Conservation (phyloP, 30 jellyfish, hydroid and myxozoan species). For the Aurelia aurita complex sp. Pacific region DNA sequence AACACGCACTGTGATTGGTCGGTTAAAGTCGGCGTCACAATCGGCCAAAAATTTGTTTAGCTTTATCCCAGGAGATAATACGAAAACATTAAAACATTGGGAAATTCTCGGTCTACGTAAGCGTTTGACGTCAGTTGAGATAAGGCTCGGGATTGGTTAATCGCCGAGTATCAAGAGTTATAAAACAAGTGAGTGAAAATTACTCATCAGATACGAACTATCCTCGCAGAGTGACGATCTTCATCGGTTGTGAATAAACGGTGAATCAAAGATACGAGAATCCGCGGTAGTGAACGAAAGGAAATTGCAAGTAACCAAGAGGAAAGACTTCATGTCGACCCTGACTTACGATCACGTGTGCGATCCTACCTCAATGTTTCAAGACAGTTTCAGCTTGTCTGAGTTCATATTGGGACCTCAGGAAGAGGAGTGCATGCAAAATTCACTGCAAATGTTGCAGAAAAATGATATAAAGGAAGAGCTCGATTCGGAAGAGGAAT, state of each 20-base stretch:
- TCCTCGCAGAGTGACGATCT: conserved; percentile 4
- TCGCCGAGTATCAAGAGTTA: conserved; percentile 62
- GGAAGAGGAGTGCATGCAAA: conserved; percentile 35
- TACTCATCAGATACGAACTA: conserved; percentile 37
- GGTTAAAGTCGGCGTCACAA: conserved; percentile 29
- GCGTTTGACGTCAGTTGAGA: conserved; percentile 19
- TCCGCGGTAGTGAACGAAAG: background rate
- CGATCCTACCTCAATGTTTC: conserved; percentile 72
- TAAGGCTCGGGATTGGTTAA: conserved; percentile 45
- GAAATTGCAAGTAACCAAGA: background rate
- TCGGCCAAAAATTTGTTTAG: background rate
- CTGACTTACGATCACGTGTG: conserved; percentile 56
- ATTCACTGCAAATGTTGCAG: background rate
- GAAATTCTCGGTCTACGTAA: conserved; percentile 10
- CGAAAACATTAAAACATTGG: conserved; percentile 27
- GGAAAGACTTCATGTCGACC: conserved; percentile 37
- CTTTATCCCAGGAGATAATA: background rate
- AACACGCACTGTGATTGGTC: conserved; percentile 58
- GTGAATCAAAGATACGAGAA: background rate
- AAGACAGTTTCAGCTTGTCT: conserved; percentile 60
- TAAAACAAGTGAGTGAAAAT: conserved; percentile 48
- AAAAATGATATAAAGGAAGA: conserved; percentile 35
- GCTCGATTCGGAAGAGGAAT: conserved; percentile 40
- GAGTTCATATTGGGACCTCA: conserved; percentile 63
- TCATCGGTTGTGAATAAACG: background rate